Base-by-base conservation (phyloP, 2,113 vertebrate genomes). In the Melanotaenia duboulayi region DNA sequence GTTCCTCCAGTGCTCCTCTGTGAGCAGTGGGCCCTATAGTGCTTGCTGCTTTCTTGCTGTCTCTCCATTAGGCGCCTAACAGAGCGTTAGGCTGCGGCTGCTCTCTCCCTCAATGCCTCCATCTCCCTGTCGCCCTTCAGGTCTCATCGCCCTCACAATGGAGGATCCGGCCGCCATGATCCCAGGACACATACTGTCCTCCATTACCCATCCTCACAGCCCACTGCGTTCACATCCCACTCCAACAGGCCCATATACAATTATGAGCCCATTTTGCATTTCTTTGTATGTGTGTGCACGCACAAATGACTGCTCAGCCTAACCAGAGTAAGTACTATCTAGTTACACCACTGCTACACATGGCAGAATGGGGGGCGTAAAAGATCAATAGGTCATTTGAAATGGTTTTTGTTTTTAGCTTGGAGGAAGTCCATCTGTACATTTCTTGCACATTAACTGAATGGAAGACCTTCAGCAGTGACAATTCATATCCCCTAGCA, bases 361-460 rank as follows among this genome's bases (percentile, higher is more conserved):
- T 17, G 42, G 1, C 48, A 12, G 14, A 56, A 28, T 3, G n/a
- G n/a, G n/a, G 28, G 48, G 86, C 76, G 56, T 56, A 74, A 32
- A 50, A 66, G 77, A 87, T 63, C 83, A 86, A 90, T 89, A 89
- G 68, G 66, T 75, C 88, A 69, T 91, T 92, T 92, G 80, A 94
- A 90, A 87, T 65, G 74, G 91, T 94, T 94, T 94, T 69, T 91
- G 94, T 48, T 95, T 96, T 95, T 86, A 94, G 83, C 89, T 93
- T 91, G 91, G 91, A 92, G 87, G 87, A 79, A 81, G 92, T 93
- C 88, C 84, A 91, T 95, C 82, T 94, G 94, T 94, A 94, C 90
- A 94, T 95, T 94, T 74, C 67, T 80, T 90, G 87, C 85, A 95
- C 93, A 95, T 94, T 94, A 95, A 94, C 90, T 84, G 74, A 90